Conservation (phyloP, 2,888 invertebrate species). For the Sarcophaga subvicina region DNA sequence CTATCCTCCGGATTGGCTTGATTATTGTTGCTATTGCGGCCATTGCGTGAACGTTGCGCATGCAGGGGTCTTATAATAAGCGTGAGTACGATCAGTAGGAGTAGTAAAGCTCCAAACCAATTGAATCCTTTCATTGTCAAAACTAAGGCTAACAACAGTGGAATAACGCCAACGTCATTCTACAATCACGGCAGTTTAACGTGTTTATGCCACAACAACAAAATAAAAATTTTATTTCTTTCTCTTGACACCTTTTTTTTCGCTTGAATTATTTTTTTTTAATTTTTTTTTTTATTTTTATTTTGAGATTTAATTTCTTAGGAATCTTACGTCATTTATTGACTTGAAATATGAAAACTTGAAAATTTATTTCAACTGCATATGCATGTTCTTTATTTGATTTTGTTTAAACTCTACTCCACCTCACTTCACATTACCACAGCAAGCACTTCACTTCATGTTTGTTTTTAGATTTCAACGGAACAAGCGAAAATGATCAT, state of each 20-base stretch:
- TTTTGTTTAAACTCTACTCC: conserved; percentile 3
- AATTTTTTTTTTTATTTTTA: neutral
- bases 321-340: conserved; percentile 60
- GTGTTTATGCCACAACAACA: conserved; percentile 6
- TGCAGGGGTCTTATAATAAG: conserved; percentile 45
- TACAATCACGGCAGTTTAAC: conserved; percentile 38
- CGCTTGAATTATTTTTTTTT: neutral
- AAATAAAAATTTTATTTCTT: neutral
- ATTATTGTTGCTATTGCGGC: conserved; percentile 59
- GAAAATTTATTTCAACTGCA: conserved; percentile 19
- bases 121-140: conserved; percentile 69
- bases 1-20: conserved; percentile 43
- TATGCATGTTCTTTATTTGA: conserved; percentile 6
- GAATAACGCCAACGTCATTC: conserved; percentile 67
- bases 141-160: conserved; percentile 60
- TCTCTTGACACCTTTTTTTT: neutral
- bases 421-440: neutral
- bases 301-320: neutral
- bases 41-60: conserved; percentile 62
- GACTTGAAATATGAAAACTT: conserved; percentile 2
- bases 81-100: conserved; percentile 68
- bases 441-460: conserved; percentile 3
- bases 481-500: neutral
- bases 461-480: neutral
- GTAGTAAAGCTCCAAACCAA: conserved; percentile 67